Base-by-base conservation (phyloP, 2,888 invertebrate species). In the Xylophagus ater region DNA sequence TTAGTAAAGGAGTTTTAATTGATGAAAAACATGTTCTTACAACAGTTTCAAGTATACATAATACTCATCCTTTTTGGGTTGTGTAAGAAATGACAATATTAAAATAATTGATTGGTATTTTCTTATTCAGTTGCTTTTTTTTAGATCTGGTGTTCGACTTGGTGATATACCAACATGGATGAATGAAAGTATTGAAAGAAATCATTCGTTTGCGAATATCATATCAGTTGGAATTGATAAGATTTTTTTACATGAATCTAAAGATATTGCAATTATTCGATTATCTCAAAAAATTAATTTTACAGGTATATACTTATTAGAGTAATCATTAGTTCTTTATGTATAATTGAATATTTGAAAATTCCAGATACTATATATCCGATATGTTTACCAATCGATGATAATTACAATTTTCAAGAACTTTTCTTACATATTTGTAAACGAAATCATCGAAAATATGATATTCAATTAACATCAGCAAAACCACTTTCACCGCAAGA, bases 1-100 rank as follows among this genome's bases (percentile, higher is more conserved):
- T 50, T 6, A 50, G 50, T 20, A 50, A 50, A 36, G 50, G 50
- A 14, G 47, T 49, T 4, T 25, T 50, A 3, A 49, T 50, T 12
- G 41, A 42, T 37, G 34, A 41, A 12, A 29, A 34, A 14, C 46
- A 47, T 40, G 47, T 50, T 17, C 41, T 50, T 9, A 49, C 50
- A 13, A 49, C 50, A 3, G 47, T 50, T n/a, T 50, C 50, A 3
- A 48, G 47, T 26, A 38, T 50, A 7, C 47, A 49, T 38, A 49
- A 50, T 35, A 42, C 46, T 8, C 37, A 45, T 29, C 46, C 47
- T 2, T 49, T 43, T 37, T 50, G 49, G 48, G 37, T 44, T 17
- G 46, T 47, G 44, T 48, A 46, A 46, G 26, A 19, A n/a, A n/a
- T n/a, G n/a, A n/a, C n/a, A n/a, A n/a, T n/a, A n/a, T n/a, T n/a